A percentile compares a stretch with the other conserved stretches of the same genome.
These are phyloP conservation scores for Phrynosoma platyrhinos DNA, from an alignment of 2,113 vertebrate species.

Conservation along the genomic window DNA sequence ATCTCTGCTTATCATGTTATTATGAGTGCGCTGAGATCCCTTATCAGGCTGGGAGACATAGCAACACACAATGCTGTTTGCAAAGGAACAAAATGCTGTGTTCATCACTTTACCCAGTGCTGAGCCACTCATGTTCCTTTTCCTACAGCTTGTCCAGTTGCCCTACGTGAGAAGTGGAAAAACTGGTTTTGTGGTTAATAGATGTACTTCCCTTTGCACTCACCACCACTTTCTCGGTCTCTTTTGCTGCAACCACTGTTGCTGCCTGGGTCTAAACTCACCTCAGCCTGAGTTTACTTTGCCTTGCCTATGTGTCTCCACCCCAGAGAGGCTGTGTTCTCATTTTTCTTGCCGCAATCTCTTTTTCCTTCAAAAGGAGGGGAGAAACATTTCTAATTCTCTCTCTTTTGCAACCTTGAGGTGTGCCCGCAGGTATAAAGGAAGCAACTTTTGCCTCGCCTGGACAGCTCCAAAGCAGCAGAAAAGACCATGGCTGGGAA, in stretches of 20 bases:
- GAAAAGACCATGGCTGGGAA: conserved; percentile 48
- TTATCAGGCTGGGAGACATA: background rate
- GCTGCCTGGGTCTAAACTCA: background rate
- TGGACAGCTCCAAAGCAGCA: background rate
- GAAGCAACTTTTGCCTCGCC: conserved; percentile 22
- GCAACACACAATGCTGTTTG: background rate
- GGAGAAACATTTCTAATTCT: background rate
- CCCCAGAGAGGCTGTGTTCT: background rate
- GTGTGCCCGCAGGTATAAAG: conserved; percentile 33
- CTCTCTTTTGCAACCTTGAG: background rate
- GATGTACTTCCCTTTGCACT: conserved; percentile 71
- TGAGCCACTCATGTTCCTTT: conserved; percentile 27
- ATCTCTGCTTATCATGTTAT: background rate
- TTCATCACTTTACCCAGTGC: conserved; percentile 42
- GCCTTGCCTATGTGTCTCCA: conserved; percentile 1
- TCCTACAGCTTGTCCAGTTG: conserved; percentile 61
- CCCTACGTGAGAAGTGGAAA: conserved; percentile 69
- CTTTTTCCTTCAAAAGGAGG: background rate
- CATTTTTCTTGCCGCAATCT: background rate
- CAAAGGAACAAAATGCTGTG: background rate
- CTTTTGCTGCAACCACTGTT: conserved; percentile 18
- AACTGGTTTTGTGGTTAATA: conserved; percentile 77
- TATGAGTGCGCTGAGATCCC: background rate
- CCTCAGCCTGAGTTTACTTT: conserved; percentile 41
- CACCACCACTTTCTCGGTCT: conserved; percentile 60